Evolutionary conservation across 2,113 vertebrate species (phyloP).

Genomic region (Otus sunia): DNA sequence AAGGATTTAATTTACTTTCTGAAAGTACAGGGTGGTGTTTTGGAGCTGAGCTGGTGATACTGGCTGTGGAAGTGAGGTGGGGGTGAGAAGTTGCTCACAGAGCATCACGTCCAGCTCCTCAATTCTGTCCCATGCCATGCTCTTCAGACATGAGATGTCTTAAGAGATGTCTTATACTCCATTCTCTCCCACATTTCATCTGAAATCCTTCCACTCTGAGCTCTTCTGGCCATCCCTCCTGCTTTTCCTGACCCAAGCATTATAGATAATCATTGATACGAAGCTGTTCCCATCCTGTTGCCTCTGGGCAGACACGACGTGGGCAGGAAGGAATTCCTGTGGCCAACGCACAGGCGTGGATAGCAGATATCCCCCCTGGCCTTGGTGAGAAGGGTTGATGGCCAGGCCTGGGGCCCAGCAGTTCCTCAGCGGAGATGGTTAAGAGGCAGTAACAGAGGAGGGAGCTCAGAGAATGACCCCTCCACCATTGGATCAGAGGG

Average conservation of each 20-base stretch:
- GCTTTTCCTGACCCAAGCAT: rapidly evolving
- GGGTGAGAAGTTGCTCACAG: background rate
- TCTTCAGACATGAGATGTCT: background rate
- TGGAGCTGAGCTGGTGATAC: background rate
- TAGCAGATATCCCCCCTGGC: background rate
- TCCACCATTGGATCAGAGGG: rapidly evolving
- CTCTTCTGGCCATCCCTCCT: background rate
- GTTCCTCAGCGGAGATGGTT: rapidly evolving
- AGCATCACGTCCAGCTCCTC: background rate
- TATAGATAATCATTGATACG: background rate
- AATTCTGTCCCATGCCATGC: rapidly evolving
- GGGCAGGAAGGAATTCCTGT: background rate
- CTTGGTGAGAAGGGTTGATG: background rate
- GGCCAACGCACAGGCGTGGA: background rate
- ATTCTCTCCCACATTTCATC: background rate
- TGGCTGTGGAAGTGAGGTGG: background rate
- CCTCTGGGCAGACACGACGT: background rate
- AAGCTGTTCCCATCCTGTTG: background rate
- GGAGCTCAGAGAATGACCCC: background rate
- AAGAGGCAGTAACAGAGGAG: background rate
- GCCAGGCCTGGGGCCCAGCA: background rate
- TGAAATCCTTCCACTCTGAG: background rate
- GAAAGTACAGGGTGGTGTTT: background rate
- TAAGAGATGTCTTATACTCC: background rate
- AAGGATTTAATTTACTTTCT: background rate